These are phyloP conservation scores for Mylabris sibirica DNA, from an alignment of 2,888 invertebrate species.

Conservation along the genomic window DNA sequence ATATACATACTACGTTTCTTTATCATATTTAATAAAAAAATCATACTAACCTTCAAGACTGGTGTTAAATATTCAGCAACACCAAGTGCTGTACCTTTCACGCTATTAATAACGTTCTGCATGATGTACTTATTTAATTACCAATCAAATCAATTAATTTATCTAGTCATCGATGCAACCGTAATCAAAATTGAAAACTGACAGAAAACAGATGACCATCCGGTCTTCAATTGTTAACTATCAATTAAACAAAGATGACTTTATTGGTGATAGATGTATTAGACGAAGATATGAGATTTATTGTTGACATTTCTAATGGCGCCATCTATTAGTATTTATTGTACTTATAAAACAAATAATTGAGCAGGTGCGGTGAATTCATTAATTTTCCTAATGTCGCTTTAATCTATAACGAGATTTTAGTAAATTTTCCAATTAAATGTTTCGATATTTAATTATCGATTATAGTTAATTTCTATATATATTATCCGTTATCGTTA, in stretches of 20 bases:
- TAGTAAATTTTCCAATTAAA: slow-evolving; percentile 68
- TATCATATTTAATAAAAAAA: background rate
- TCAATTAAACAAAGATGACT: background rate
- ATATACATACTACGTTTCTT: background rate
- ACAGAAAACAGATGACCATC: slow-evolving; percentile 21
- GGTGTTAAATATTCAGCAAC: slow-evolving; percentile 97
- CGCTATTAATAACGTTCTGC: slow-evolving; percentile 95
- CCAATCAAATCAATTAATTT: background rate
- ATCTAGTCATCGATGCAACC: background rate
- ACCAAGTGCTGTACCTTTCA: slow-evolving; percentile 94
- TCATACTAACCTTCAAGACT: slow-evolving; percentile 81
- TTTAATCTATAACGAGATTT: slow-evolving; percentile 53
- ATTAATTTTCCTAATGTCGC: slow-evolving; percentile 72
- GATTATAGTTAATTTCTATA: background rate
- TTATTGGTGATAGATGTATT: background rate
- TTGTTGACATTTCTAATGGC: background rate
- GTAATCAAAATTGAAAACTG: slow-evolving; percentile 12
- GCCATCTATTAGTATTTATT: background rate
- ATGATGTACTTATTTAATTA: slow-evolving; percentile 63
- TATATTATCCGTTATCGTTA: background rate
- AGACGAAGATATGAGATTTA: background rate
- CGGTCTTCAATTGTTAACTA: background rate
- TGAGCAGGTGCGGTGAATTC: background rate
- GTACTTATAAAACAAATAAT: background rate
- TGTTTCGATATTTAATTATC: slow-evolving; percentile 63